Conservation (phyloP, 2,888 invertebrate species). For the Galeruca laticollis region DNA sequence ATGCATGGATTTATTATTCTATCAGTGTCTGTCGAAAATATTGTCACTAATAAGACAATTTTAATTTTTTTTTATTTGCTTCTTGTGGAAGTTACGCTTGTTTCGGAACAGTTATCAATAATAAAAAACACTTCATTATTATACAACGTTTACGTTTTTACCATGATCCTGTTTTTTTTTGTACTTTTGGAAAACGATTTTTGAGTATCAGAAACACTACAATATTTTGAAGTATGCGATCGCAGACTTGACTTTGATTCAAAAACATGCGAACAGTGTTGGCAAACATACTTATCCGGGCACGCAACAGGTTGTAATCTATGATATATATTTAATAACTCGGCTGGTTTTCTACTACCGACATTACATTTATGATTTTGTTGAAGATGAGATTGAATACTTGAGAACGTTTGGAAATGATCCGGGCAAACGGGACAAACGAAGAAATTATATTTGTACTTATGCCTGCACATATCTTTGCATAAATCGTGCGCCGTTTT, state of each 20-base stretch:
- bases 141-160: too few relatives aligned
- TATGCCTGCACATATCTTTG: conserved; percentile 21
- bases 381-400: conserved; percentile 13
- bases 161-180: not conserved
- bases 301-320: not conserved
- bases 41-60: too few relatives aligned
- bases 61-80: too few relatives aligned
- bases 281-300: not conserved
- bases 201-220: not conserved
- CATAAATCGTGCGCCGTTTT: not conserved
- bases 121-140: too few relatives aligned
- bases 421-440: conserved; percentile 18
- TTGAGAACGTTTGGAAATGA: not conserved
- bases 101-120: too few relatives aligned
- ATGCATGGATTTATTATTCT: too few relatives aligned
- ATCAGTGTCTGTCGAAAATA: too few relatives aligned
- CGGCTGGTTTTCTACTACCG: not conserved
- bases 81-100: too few relatives aligned
- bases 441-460: conserved; percentile 19
- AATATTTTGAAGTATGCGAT: not conserved
- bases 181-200: not conserved
- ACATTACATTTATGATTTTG: conserved; percentile 8
- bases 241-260: not conserved
- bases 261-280: not conserved
- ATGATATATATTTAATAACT: not conserved